phyloP scores from a whole-genome alignment of 2,888 invertebrate genomes.

The Chaetogeoica ovagalla region DNA sequence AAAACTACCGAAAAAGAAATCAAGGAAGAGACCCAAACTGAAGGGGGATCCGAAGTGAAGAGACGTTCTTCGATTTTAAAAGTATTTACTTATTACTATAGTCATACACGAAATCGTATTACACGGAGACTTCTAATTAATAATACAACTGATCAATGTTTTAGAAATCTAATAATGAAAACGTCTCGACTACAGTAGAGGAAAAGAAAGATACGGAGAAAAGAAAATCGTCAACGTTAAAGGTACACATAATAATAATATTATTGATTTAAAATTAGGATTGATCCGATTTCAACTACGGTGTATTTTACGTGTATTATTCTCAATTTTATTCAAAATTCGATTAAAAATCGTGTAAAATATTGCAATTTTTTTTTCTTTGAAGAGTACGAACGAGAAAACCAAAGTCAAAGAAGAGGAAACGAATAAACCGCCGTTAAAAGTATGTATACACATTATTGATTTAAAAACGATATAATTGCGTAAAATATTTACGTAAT shows the following conservation, averaged over 20 bases:
- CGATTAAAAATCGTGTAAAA: neutral
- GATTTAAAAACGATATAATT: neutral
- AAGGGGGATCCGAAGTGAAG: conserved; percentile 15
- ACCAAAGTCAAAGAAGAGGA: conserved; percentile 12
- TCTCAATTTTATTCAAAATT: too few relatives aligned
- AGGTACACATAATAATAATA: conserved; percentile 29
- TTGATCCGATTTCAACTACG: too few relatives aligned
- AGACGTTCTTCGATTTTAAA: conserved; percentile 34
- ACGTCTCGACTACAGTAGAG: neutral
- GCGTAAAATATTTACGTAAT: neutral
- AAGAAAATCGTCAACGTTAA: conserved; percentile 53
- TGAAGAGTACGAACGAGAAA: neutral
- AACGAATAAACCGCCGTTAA: conserved; percentile 5
- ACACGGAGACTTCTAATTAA: neutral
- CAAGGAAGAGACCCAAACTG: conserved; percentile 24
- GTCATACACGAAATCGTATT: too few relatives aligned
- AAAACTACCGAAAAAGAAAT: conserved; percentile 18
- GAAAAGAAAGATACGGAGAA: conserved; percentile 33
- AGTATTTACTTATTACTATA: conserved; percentile 5
- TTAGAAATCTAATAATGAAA: conserved; percentile 33
- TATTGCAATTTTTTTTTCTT: too few relatives aligned
- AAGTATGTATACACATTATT: neutral
- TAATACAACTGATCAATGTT: neutral
- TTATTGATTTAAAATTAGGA: too few relatives aligned
- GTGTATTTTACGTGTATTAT: too few relatives aligned